These are phyloP conservation scores for Ceuthmochares aereus DNA, from an alignment of 2,113 vertebrate species.

Conservation along the genomic window DNA sequence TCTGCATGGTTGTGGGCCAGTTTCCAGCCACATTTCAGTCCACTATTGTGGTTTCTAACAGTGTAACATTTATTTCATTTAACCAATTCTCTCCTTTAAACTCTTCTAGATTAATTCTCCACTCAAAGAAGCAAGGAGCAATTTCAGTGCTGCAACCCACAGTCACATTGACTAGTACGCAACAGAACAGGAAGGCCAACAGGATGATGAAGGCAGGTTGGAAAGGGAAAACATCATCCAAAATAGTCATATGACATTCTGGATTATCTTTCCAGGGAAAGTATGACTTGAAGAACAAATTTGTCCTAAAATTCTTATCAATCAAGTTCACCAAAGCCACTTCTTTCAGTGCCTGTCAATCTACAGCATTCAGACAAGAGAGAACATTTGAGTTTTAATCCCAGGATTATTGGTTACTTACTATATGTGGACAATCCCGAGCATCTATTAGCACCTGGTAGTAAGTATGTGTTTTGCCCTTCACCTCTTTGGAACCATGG, in stretches of 20 bases:
- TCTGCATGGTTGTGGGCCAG: not conserved
- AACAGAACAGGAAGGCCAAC: not conserved
- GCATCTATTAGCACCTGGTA: slow-evolving; percentile 97
- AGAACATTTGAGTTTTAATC: not conserved
- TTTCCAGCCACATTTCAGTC: not conserved
- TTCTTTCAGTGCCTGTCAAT: not conserved
- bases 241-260: not conserved
- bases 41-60: not conserved
- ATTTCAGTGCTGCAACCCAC: not conserved
- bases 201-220: not conserved
- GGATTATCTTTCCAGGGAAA: not conserved
- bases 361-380: fast-evolving
- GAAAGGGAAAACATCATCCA: not conserved
- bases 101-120: not conserved
- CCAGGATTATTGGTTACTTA: slow-evolving; percentile 74
- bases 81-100: not conserved
- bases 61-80: fast-evolving
- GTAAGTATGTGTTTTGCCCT: slow-evolving; percentile 96
- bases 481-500: slow-evolving; percentile 95
- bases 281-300: not conserved
- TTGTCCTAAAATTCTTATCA: not conserved
- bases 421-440: slow-evolving; percentile 95
- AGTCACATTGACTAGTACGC: not conserved
- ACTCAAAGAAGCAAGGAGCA: not conserved
- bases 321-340: not conserved